phyloP scores from a whole-genome alignment of 2,113 vertebrate species.

The Mandrillus leucophaeus region DNA sequence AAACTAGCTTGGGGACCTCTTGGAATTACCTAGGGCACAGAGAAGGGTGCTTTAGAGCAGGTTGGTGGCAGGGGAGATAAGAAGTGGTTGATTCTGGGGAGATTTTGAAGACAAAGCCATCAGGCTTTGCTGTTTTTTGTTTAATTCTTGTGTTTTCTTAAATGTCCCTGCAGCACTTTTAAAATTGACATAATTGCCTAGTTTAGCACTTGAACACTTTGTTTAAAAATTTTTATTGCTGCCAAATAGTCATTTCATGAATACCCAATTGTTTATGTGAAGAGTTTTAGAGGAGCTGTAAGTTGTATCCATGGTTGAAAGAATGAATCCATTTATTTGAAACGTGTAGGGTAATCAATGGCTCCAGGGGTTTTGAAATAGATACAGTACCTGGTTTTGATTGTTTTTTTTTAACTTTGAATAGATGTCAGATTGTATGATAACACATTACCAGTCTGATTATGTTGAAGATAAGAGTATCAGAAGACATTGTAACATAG shows the following conservation, averaged over 20 bases:
- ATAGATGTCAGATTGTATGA: not conserved
- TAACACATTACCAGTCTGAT: not conserved
- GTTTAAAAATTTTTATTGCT: not conserved
- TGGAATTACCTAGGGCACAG: not conserved
- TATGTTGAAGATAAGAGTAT: not conserved
- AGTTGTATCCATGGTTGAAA: not conserved
- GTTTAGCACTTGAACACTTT: not conserved
- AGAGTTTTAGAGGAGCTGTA: not conserved
- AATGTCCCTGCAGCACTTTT: not conserved
- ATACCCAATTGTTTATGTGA: not conserved
- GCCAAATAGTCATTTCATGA: not conserved
- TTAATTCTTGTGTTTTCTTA: not conserved
- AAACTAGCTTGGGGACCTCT: not conserved
- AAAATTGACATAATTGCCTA: not conserved
- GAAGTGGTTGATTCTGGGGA: not conserved
- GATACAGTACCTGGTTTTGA: not conserved
- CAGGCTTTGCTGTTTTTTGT: not conserved
- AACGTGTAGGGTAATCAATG: not conserved
- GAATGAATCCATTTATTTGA: not conserved
- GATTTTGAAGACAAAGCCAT: not conserved
- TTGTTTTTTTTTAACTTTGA: not conserved
- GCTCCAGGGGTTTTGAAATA: not conserved
- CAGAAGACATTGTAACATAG: not conserved
- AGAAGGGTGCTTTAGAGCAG: not conserved
- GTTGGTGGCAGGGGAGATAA: too few relatives aligned